Base-by-base conservation (phyloP, 1,140 invertebrate species). In the Lucilia cuprina region DNA sequence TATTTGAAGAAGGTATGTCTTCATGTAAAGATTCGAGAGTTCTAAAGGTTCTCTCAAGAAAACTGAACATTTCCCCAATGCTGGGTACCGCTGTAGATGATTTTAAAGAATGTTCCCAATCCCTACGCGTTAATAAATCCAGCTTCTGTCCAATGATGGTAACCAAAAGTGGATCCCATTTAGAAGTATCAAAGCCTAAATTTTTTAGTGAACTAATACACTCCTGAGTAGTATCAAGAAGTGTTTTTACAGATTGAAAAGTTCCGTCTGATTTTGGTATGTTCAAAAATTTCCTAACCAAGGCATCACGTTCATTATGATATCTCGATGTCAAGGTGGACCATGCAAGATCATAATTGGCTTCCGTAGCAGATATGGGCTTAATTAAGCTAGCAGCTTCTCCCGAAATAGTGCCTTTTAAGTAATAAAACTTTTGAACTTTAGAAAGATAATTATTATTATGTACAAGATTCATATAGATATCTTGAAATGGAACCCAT, bases 51-150 rank as follows among this genome's bases (percentile, higher is more conserved):
- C 65, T 83, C 34, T 83, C 83, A 7, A 83, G 49, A 49, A 83
- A 83, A 8, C 19, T 30, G 19, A 74, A 74, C 30, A 83, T 35
- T 49, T 83, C 55, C 17, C 0, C 9, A n/a, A 75, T 13, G 8
- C 17, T 49, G 3, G 30, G 83, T n/a, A 75, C 14, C 5, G 25
- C 25, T 10, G 65, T 75, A 3, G 65, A 75, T 41, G 83, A 74
- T 70, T 75, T 74, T 2, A 83, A 19, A 49, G 83, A 83, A 25
- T 75, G 30, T 49, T 83, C 83, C 83, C 83, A 83, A 74, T 83
- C 70, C 25, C 10, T 83, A 25, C 83, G 30, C 9, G 83, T 49
- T 13, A 17, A 5, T 74, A 70, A 21, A 75, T 83, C 65, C 5
- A 83, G 21, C 21, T 83, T 83, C 12, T 83, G 83, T 21, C n/a